Evolutionary conservation across 2,797 vertebrate species (phyloP).

Genomic region (Psittacula derbiana): DNA sequence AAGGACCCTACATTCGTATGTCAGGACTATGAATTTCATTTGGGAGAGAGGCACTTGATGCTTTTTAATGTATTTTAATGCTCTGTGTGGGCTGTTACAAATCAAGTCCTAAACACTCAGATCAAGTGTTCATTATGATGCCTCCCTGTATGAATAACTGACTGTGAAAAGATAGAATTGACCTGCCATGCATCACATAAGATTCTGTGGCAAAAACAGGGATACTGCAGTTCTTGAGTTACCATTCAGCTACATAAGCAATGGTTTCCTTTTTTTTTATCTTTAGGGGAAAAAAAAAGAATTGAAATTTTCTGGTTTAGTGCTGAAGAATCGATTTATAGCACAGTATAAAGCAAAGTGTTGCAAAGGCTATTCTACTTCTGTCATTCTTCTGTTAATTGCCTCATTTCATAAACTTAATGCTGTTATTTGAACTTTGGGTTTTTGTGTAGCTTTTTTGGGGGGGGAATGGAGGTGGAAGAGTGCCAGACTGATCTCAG

Average conservation of each 20-base stretch:
- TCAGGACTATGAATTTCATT: neutral
- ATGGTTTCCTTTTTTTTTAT: neutral
- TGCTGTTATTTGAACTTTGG: neutral
- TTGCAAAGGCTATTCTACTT: neutral
- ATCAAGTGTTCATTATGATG: neutral
- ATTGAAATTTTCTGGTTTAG: neutral
- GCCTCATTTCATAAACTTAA: neutral
- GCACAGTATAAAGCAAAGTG: neutral
- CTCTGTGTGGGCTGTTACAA: neutral
- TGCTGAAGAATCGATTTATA: neutral
- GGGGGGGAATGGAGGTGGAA: neutral
- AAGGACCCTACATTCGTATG: neutral
- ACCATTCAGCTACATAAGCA: neutral
- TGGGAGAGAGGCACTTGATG: neutral
- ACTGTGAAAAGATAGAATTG: neutral
- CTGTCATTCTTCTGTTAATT: neutral
- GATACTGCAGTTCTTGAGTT: neutral
- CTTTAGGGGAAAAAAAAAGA: neutral
- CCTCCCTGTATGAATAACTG: neutral
- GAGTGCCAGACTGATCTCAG: neutral
- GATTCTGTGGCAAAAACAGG: neutral
- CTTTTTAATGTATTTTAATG: neutral
- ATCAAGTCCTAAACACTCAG: neutral
- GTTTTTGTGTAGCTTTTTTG: neutral
- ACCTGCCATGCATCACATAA: neutral